These are phyloP conservation scores for Drosophila bunnanda DNA, from an alignment of 2,888 invertebrate genomes.

Conservation along the genomic window DNA sequence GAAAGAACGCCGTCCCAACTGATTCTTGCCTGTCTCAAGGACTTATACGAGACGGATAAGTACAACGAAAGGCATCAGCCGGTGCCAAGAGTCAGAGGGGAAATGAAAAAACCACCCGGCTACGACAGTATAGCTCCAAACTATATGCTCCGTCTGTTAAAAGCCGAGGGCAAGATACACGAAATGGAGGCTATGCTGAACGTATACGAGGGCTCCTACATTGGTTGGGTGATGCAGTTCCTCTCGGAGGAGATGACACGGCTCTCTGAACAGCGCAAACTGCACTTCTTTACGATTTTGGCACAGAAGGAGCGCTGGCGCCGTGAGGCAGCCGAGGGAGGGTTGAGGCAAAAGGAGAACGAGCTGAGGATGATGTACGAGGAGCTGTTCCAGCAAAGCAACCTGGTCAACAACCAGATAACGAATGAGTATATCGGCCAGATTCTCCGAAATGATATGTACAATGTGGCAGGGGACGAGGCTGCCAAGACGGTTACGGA, in stretches of 20 bases:
- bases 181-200: conserved; percentile 85
- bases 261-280: conserved; percentile 90
- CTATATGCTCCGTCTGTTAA: background rate
- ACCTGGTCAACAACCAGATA: conserved; percentile 85
- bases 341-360: conserved; percentile 91
- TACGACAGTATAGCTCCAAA: background rate
- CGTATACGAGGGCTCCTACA: conserved; percentile 89
- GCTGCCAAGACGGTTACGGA: conserved; percentile 86
- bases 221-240: conserved; percentile 90
- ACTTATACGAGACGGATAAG: conserved; percentile 1
- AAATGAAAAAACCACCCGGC: background rate
- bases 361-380: conserved; percentile 90
- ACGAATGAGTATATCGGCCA: conserved; percentile 88
- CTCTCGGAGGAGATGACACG: conserved; percentile 91
- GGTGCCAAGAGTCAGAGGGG: no score
- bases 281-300: conserved; percentile 91
- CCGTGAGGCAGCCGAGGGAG: conserved; percentile 92
- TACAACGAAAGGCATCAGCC: background rate
- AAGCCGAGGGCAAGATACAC: conserved; percentile 78
- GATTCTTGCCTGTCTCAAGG: background rate
- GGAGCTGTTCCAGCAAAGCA: conserved; percentile 90
- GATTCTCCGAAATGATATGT: conserved; percentile 87
- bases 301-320: conserved; percentile 91
- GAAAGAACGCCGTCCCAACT: conserved; percentile 1
- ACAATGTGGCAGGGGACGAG: conserved; percentile 86